These are phyloP conservation scores for Synanceia verrucosa DNA, from an alignment of 2,797 vertebrate genomes.

Conservation along the genomic window DNA sequence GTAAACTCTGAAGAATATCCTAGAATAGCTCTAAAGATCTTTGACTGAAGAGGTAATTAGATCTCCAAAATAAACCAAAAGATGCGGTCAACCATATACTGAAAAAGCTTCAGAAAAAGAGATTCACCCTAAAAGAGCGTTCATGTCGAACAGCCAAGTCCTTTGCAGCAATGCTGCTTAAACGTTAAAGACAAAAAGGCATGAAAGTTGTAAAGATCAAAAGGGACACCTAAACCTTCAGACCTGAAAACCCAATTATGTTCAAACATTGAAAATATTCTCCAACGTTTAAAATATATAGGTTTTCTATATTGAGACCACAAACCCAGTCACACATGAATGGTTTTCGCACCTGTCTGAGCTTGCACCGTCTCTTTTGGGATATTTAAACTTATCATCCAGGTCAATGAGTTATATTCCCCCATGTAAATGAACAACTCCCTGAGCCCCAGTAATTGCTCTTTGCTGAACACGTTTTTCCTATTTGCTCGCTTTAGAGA, in stretches of 20 bases:
- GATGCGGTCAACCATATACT: background rate
- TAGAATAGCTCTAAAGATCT: background rate
- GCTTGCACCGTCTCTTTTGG: background rate
- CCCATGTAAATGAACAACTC: constrained; percentile 15
- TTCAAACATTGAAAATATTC: constrained; percentile 4
- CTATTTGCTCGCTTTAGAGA: constrained; percentile 44
- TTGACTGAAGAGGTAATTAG: background rate
- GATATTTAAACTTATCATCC: constrained; percentile 14
- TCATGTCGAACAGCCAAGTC: background rate
- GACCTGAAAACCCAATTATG: background rate
- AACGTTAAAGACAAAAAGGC: background rate
- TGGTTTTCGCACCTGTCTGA: background rate
- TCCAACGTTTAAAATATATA: background rate
- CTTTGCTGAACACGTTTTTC: constrained; percentile 50
- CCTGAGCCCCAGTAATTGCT: constrained; percentile 42
- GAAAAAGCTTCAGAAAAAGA: constrained; percentile 14
- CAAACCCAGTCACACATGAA: background rate
- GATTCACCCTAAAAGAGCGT: background rate
- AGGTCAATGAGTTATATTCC: constrained; percentile 6
- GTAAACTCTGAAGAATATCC: constrained; percentile 12
- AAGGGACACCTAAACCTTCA: background rate
- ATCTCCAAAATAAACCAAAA: constrained; percentile 5
- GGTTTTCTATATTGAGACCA: constrained; percentile 4
- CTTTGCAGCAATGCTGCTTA: background rate
- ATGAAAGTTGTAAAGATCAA: background rate